Evolutionary conservation across 1,140 invertebrate species (phyloP).

Genomic region (Ceratoteleas bidentatus): DNA sequence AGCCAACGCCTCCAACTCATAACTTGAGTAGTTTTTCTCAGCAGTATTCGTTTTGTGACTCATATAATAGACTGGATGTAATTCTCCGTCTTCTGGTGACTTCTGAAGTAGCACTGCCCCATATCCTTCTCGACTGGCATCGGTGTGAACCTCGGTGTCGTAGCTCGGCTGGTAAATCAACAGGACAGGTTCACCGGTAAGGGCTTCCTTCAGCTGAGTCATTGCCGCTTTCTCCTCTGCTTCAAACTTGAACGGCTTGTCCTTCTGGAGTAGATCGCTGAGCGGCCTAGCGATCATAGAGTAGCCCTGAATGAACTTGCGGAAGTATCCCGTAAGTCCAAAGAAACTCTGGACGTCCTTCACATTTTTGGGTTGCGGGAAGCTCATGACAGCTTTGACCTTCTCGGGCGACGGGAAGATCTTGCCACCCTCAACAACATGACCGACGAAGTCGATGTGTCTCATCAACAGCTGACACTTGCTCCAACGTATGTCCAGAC

Average conservation of each 20-base stretch:
- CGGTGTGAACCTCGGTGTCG: no score
- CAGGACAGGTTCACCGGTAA: neutral
- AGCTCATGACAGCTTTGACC: neutral
- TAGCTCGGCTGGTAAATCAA: neutral
- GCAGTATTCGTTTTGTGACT: constrained; percentile 3
- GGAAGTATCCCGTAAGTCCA: neutral
- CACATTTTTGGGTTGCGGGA: no score
- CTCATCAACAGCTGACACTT: neutral
- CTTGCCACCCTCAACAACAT: neutral
- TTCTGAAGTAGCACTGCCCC: constrained; percentile 4
- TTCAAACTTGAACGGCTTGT: no score
- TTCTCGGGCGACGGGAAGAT: neutral
- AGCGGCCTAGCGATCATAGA: neutral
- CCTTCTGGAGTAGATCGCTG: no score
- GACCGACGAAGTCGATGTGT: neutral
- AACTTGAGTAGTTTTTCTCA: neutral
- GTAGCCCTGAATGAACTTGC: constrained; percentile 1
- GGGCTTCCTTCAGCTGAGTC: neutral
- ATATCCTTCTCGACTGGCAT: constrained; percentile 1
- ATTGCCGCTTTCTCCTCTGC: constrained; percentile 1
- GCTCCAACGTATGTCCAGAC: neutral
- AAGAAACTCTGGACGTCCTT: neutral
- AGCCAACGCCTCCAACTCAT: constrained; percentile 17
- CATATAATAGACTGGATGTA: constrained; percentile 4
- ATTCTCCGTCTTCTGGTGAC: neutral